Conservation (phyloP, 2,113 vertebrate species). For the Oryzias curvinotus region DNA sequence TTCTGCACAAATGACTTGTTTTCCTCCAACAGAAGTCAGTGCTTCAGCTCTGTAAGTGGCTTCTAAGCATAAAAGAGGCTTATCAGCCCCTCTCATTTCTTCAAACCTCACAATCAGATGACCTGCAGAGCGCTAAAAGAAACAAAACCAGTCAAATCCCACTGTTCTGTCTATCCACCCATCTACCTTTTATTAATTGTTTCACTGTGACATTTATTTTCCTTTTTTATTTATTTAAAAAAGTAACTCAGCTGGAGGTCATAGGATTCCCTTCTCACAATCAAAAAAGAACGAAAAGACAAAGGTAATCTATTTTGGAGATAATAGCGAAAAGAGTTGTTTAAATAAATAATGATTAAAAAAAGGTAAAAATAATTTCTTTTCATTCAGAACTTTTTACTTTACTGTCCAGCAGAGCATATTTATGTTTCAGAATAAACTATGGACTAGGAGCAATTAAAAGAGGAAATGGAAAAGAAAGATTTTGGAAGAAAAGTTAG, state of each 20-base stretch:
- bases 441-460: background rate
- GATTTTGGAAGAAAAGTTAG: constrained; percentile 4
- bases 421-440: constrained; percentile 2
- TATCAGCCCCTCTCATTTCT: constrained; percentile 69
- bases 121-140: constrained; percentile 52
- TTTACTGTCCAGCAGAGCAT: no score
- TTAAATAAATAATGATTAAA: constrained; percentile 8
- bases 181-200: constrained; percentile 27
- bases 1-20: constrained; percentile 52
- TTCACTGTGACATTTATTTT: constrained; percentile 27
- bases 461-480: background rate
- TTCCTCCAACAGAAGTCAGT: constrained; percentile 60
- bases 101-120: constrained; percentile 60
- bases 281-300: constrained; percentile 39
- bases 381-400: no score
- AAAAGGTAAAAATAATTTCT: background rate
- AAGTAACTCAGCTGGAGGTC: background rate
- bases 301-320: constrained; percentile 36
- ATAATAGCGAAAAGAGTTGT: constrained; percentile 3
- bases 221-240: constrained; percentile 20
- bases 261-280: constrained; percentile 13
- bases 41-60: constrained; percentile 71
- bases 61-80: constrained; percentile 74
- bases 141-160: constrained; percentile 36
- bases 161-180: constrained; percentile 13